phyloP scores from a whole-genome alignment of 2,888 invertebrate genomes.

The Hyposoter dolosus region DNA sequence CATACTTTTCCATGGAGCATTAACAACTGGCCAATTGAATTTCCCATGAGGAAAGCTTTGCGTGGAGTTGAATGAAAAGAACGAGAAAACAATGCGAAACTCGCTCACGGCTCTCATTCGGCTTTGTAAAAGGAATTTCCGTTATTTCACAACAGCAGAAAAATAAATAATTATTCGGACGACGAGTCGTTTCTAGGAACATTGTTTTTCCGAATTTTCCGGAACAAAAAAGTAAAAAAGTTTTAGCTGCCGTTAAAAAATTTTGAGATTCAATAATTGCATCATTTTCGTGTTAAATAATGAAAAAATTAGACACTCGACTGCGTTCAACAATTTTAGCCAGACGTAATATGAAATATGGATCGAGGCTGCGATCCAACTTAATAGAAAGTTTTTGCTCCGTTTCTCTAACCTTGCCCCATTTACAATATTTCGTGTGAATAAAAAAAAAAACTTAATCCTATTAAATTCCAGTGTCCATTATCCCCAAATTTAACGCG shows the following conservation, averaged over 20 bases:
- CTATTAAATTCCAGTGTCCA: background rate
- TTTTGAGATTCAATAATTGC: background rate
- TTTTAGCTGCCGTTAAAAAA: background rate
- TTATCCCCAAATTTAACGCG: background rate
- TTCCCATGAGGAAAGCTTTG: background rate
- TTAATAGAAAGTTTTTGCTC: conserved; percentile 1
- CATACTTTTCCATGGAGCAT: background rate
- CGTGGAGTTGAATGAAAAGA: background rate
- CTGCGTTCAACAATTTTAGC: background rate
- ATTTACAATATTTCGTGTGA: background rate
- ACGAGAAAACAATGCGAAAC: background rate
- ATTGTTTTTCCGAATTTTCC: background rate
- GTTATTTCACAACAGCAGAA: background rate
- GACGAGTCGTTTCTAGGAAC: background rate
- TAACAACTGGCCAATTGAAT: background rate
- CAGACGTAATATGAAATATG: background rate
- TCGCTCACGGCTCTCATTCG: background rate
- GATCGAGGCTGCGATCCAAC: conserved; percentile 1
- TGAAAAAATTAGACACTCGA: background rate
- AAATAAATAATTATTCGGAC: background rate
- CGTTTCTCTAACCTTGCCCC: conserved; percentile 4
- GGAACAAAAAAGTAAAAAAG: background rate
- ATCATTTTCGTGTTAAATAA: background rate
- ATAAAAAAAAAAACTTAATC: background rate
- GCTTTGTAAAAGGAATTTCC: background rate